phyloP scores from a whole-genome alignment of 23 tunicate genomes.

The Trididemnum clinides region DNA sequence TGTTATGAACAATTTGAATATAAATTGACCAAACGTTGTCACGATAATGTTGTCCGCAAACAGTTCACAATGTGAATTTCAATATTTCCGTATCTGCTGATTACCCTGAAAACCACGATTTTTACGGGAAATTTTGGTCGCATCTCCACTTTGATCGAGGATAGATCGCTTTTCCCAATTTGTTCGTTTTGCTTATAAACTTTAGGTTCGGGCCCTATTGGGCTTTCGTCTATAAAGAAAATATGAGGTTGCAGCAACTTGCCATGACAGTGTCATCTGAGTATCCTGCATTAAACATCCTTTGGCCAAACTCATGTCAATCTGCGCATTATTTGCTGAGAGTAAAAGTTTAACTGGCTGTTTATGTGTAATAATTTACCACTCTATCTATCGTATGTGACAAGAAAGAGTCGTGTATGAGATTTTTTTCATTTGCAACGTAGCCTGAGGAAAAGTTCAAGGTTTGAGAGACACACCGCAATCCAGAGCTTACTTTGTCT shows the following conservation, averaged over 20 bases:
- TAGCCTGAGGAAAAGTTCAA: not conserved
- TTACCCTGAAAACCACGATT: not conserved
- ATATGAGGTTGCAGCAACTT: too few species aligned
- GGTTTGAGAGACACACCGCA: not conserved
- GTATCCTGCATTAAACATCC: too few species aligned
- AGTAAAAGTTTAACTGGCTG: too few species aligned
- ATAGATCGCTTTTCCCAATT: not conserved
- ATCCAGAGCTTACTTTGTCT: not conserved
- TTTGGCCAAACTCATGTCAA: too few species aligned
- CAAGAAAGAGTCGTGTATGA: not conserved
- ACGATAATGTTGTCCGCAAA: not conserved
- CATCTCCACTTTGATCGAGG: not conserved
- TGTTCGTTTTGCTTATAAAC: not conserved
- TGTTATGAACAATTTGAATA: not conserved
- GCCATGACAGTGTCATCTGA: too few species aligned
- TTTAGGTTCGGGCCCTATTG: not conserved
- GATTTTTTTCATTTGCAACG: not conserved
- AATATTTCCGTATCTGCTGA: constrained; percentile 7
- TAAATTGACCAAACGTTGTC: not conserved
- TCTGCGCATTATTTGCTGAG: too few species aligned
- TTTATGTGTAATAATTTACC: not conserved
- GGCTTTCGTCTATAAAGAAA: too few species aligned
- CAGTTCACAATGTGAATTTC: not conserved
- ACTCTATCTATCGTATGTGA: not conserved
- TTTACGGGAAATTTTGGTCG: not conserved